Conservation (phyloP, 2,113 vertebrate species). For the Perognathus longimembris region DNA sequence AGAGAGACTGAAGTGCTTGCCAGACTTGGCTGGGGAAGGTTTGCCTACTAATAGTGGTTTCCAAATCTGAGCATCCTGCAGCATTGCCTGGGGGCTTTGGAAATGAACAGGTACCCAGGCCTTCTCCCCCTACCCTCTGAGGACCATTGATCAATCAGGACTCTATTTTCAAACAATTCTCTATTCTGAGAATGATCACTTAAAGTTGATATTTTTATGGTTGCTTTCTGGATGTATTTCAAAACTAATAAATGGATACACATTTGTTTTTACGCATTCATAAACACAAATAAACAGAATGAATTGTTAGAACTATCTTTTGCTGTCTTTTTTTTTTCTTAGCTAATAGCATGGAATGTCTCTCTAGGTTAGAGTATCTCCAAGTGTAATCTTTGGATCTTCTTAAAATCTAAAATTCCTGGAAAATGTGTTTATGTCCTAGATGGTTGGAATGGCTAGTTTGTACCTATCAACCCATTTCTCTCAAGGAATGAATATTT, state of each 20-base stretch:
- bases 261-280: not conserved
- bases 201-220: not conserved
- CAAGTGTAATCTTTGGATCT: not conserved
- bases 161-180: conserved; percentile 10
- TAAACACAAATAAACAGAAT: not conserved
- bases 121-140: not conserved
- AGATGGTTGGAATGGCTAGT: not conserved
- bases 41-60: conserved; percentile 1
- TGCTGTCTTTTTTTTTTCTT: not conserved
- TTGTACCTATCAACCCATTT: not conserved
- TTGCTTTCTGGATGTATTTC: not conserved
- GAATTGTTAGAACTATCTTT: not conserved
- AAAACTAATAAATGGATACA: not conserved
- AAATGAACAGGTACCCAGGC: not conserved
- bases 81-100: not conserved
- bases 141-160: not conserved
- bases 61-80: not conserved
- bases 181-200: not conserved
- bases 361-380: not conserved
- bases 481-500: not conserved
- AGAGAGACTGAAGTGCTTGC: not conserved
- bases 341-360: not conserved
- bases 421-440: not conserved
- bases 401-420: not conserved
- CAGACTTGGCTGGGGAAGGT: not conserved